Base-by-base conservation (phyloP, 2,888 invertebrate species). In the Polyommatus iphigenia region DNA sequence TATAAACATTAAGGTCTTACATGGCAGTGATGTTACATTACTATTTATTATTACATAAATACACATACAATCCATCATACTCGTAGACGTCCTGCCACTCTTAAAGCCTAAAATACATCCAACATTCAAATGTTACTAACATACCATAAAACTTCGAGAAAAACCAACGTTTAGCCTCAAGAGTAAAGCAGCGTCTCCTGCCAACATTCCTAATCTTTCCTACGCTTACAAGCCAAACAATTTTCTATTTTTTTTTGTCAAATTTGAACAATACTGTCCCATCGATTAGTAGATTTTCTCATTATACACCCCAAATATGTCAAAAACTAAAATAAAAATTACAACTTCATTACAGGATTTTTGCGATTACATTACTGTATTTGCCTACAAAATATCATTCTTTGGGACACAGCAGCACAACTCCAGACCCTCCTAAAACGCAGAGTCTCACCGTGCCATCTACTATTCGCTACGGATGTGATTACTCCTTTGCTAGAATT, bases 1-100 rank as follows among this genome's bases (percentile, higher is more conserved):
- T 93, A 93, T 91, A 93, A 92, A 93, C 92, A 91, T 91, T 93
- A 94, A 92, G 92, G 93, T 92, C 93, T 90, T 92, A 93, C 89
- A 93, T 93, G 93, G 93, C 93, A 94, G 93, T 94, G 93, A 91
- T 92, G 92, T 91, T 90, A 89, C 86, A 75, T 88, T 91, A 91
- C 89, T 87, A 88, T 82, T 86, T 86, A 89, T 88, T 87, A 85
- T 86, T 88, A 88, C 87, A 88, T 87, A 85, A 88, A 87, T 88
- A 90, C 89, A 89, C 85, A 84, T 86, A 85, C 85, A 85, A 86
- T 84, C 87, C 87, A 82, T 84, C 80, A 83, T 80, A 73, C 82
- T 78, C 78, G 76, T 67, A 73, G 73, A 62, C 81, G 83, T 81
- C 81, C 82, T 80, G 79, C 81, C 78, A 77, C 85, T 80, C 84